phyloP scores from a whole-genome alignment of 2,113 vertebrate genomes.

The Callocephalon fimbriatum region DNA sequence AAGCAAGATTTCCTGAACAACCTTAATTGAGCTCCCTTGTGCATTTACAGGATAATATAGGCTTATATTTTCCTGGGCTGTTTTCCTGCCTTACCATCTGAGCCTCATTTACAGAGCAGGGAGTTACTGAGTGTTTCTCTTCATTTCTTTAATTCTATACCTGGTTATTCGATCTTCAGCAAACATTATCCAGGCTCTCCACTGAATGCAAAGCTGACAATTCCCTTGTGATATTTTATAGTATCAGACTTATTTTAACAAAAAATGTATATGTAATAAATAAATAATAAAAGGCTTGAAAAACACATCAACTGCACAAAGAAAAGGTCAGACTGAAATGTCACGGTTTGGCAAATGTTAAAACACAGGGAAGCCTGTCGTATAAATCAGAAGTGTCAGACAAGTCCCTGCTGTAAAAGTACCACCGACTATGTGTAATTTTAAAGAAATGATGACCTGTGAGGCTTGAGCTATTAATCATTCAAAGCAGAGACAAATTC shows the following conservation, averaged over 20 bases:
- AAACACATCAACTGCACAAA: background rate
- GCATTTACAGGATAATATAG: background rate
- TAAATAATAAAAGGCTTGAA: background rate
- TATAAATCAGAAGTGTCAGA: background rate
- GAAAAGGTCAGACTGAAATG: constrained; percentile 20
- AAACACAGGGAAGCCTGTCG: background rate
- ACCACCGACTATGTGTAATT: background rate
- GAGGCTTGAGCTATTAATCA: background rate
- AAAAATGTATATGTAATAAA: background rate
- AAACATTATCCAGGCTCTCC: background rate
- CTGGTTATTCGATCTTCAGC: background rate
- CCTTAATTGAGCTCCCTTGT: constrained; percentile 19
- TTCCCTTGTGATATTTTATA: background rate
- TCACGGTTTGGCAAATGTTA: background rate
- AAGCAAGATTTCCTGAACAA: constrained; percentile 22
- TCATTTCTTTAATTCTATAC: background rate
- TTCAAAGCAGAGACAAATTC: background rate
- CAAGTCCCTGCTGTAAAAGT: background rate
- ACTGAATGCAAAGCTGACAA: background rate
- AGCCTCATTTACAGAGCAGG: background rate
- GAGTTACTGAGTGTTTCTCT: background rate
- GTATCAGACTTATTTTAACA: background rate
- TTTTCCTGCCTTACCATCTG: background rate
- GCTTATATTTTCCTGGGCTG: background rate
- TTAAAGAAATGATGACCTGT: background rate